These are phyloP conservation scores for Volucella inflata DNA, from an alignment of 2,888 invertebrate species.

Conservation along the genomic window DNA sequence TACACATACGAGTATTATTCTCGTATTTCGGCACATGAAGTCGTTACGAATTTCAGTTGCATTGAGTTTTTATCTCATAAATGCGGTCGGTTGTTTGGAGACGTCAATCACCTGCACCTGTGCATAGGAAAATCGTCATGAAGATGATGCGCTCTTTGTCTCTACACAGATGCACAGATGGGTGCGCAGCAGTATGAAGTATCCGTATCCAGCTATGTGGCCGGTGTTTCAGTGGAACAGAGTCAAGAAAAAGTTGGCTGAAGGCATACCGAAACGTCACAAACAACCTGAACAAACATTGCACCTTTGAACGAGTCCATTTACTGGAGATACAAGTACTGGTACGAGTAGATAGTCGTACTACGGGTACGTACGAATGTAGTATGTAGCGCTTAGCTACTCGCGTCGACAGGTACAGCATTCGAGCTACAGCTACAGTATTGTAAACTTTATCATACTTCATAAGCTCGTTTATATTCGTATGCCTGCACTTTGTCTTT, in stretches of 20 bases:
- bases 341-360: not conserved
- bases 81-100: conserved; percentile 39
- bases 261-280: conserved; percentile 74
- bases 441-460: conserved; percentile 62
- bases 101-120: conserved; percentile 71
- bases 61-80: conserved; percentile 17
- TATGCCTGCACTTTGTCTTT: conserved; percentile 14
- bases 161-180: conserved; percentile 27
- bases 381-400: conserved; percentile 27
- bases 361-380: not conserved
- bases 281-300: conserved; percentile 74
- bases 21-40: conserved; percentile 52
- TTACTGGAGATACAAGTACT: conserved; percentile 36
- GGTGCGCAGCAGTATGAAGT: conserved; percentile 22
- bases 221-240: not conserved
- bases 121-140: conserved; percentile 57
- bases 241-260: conserved; percentile 36
- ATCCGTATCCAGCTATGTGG: no score
- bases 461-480: conserved; percentile 44
- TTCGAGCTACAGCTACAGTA: conserved; percentile 37
- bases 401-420: conserved; percentile 54
- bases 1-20: no score
- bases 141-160: conserved; percentile 49
- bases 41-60: conserved; percentile 36
- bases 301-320: conserved; percentile 75